A percentile compares a stretch with the other conserved stretches of the same genome.
These are phyloP conservation scores for Drosophila littoralis DNA, from an alignment of 1,140 invertebrate genomes.

Conservation along the genomic window DNA sequence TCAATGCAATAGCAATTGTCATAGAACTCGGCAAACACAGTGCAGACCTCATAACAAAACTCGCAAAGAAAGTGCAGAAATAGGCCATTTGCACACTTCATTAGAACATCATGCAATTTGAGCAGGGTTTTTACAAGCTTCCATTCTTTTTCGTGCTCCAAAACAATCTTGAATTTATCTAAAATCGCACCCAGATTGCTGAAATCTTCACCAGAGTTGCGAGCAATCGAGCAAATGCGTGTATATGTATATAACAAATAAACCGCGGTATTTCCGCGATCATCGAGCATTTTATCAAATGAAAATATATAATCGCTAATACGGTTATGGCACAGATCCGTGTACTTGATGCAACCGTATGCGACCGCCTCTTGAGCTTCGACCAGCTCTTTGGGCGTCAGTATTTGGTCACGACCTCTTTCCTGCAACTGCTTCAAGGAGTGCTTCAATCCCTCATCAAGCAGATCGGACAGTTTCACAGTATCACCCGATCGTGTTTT, in stretches of 20 bases:
- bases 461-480: conserved; percentile 94
- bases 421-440: conserved; percentile 94
- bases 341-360: conserved; percentile 99
- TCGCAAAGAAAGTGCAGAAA: conserved; percentile 96
- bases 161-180: conserved; percentile 75
- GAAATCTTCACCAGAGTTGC: conserved; percentile 89
- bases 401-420: conserved; percentile 94
- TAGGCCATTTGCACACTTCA: conserved; percentile 93
- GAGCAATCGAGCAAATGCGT: conserved; percentile 95
- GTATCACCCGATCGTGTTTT: conserved; percentile 99
- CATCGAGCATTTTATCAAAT: conserved; percentile 99
- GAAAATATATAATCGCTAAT: conserved; percentile 99
- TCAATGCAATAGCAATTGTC: conserved; percentile 99
- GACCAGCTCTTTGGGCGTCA: conserved; percentile 93
- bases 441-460: conserved; percentile 96
- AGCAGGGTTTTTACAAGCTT: conserved; percentile 95
- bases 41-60: conserved; percentile 97
- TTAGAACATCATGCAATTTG: conserved; percentile 94
- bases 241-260: conserved; percentile 98
- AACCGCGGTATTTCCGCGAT: conserved; percentile 99
- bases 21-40: conserved; percentile 98
- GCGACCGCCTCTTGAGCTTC: conserved; percentile 95
- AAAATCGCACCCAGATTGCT: conserved; percentile 86
- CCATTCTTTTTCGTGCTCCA: conserved; percentile 97
- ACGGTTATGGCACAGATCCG: conserved; percentile 97